Conservation (phyloP, 2,113 vertebrate species). For the Alces alces region DNA sequence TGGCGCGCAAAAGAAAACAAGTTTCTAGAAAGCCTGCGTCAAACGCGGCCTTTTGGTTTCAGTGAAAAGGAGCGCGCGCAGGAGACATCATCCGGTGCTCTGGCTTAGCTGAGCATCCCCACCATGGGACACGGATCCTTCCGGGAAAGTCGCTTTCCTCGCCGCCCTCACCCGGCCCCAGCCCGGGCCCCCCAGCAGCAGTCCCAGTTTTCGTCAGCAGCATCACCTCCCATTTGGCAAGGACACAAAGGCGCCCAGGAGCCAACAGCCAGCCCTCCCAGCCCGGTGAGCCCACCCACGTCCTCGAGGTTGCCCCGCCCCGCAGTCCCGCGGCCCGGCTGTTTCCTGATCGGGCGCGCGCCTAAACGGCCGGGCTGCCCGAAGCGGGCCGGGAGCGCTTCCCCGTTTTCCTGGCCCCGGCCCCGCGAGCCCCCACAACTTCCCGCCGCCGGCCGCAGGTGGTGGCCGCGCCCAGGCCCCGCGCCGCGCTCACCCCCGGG, state of each 20-base stretch:
- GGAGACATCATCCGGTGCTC: neutral
- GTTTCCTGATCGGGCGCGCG: neutral
- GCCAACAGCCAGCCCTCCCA: neutral
- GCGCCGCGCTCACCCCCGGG: constrained; percentile 25
- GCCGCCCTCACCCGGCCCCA: neutral
- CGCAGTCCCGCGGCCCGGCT: neutral
- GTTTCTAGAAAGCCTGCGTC: constrained; percentile 44
- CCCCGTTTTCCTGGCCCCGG: neutral
- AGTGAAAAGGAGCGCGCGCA: neutral
- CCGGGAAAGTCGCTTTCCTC: neutral
- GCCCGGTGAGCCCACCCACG: neutral
- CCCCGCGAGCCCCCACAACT: neutral
- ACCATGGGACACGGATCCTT: neutral
- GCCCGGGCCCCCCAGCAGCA: neutral
- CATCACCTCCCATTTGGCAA: neutral
- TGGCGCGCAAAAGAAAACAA: constrained; percentile 5
- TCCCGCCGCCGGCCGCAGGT: neutral
- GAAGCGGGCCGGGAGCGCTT: neutral
- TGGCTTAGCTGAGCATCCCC: neutral
- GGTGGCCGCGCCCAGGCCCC: neutral
- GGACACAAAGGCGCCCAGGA: neutral
- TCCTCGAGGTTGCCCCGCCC: neutral
- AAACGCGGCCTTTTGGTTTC: neutral
- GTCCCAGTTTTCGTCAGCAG: neutral
- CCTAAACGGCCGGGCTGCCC: neutral